phyloP scores from a whole-genome alignment of 1,140 invertebrate genomes.

The Cydia amplana region DNA sequence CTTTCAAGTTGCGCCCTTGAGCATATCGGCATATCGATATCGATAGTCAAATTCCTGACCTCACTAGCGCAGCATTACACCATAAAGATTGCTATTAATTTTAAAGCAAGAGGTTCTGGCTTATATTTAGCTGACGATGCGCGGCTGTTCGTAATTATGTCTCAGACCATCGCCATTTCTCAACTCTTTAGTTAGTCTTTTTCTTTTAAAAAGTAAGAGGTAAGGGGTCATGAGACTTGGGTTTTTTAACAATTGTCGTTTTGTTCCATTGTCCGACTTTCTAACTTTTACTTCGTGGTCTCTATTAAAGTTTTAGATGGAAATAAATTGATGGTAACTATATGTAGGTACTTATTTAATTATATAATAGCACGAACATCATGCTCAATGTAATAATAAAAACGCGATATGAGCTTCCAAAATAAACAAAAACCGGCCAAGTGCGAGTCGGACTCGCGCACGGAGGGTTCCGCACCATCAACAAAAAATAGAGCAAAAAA shows the following conservation, averaged over 20 bases:
- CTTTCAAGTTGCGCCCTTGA: constrained; percentile 25
- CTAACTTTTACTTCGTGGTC: constrained; percentile 65
- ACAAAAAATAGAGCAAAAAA: too few species aligned
- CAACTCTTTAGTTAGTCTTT: too few species aligned
- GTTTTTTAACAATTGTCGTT: constrained; percentile 61
- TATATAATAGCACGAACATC: not conserved
- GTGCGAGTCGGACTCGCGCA: too few species aligned
- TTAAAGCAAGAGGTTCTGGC: constrained; percentile 58
- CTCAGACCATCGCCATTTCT: constrained; percentile 49
- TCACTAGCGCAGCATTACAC: constrained; percentile 65
- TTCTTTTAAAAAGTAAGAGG: constrained; percentile 53
- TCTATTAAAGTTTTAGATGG: constrained; percentile 38
- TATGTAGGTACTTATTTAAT: not conserved
- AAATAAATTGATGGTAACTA: not conserved
- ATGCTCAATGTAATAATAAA: too few species aligned
- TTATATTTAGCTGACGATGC: constrained; percentile 70
- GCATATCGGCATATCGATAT: constrained; percentile 55
- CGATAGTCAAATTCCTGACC: constrained; percentile 56
- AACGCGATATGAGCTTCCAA: too few species aligned
- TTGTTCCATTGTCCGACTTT: constrained; percentile 52
- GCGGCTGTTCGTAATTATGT: constrained; percentile 63
- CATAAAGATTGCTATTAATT: constrained; percentile 77
- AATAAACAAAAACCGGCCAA: too few species aligned
- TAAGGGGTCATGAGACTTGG: constrained; percentile 57
- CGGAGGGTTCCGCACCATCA: too few species aligned